Percentiles rank a stretch among this genome's conserved stretches.
These are phyloP conservation scores for Trissonchulus sp. DNA, from an alignment of 2,888 invertebrate species.

Conservation along the genomic window DNA sequence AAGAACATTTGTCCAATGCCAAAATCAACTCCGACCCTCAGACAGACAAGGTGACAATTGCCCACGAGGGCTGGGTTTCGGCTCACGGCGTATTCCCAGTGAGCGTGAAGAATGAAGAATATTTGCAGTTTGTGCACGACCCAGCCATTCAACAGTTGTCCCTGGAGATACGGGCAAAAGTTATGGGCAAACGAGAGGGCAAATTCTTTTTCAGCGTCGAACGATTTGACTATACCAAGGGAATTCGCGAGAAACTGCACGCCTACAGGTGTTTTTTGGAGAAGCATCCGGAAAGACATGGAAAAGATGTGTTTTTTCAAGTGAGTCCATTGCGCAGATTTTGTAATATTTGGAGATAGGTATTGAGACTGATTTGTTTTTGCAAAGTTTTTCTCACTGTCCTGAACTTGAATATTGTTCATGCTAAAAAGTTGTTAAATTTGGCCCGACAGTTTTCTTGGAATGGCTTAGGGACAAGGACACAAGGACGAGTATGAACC, in stretches of 20 bases:
- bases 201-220: slow-evolving; percentile 50
- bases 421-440: slow-evolving; percentile 3
- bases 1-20: slow-evolving; percentile 38
- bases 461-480: too few species aligned
- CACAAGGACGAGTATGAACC: too few species aligned
- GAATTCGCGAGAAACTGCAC: slow-evolving; percentile 13
- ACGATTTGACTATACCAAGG: slow-evolving; percentile 51
- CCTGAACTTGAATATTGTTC: too few species aligned
- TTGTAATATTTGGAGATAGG: too few species aligned
- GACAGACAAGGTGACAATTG: slow-evolving; percentile 36
- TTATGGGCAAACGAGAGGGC: slow-evolving; percentile 37
- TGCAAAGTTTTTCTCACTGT: too few species aligned
- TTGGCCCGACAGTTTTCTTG: too few species aligned
- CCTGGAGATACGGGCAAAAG: slow-evolving; percentile 42
- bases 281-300: slow-evolving; percentile 46
- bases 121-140: slow-evolving; percentile 44
- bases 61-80: slow-evolving; percentile 47
- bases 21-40: slow-evolving; percentile 40
- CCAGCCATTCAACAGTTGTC: slow-evolving; percentile 42
- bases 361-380: too few species aligned
- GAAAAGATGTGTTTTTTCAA: slow-evolving; percentile 49
- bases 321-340: too few species aligned
- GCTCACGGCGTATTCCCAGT: slow-evolving; percentile 51
- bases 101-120: slow-evolving; percentile 51
- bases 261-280: slow-evolving; percentile 39